These are phyloP conservation scores for Drosophila kohkoa DNA, from an alignment of 1,140 invertebrate genomes.

Conservation along the genomic window DNA sequence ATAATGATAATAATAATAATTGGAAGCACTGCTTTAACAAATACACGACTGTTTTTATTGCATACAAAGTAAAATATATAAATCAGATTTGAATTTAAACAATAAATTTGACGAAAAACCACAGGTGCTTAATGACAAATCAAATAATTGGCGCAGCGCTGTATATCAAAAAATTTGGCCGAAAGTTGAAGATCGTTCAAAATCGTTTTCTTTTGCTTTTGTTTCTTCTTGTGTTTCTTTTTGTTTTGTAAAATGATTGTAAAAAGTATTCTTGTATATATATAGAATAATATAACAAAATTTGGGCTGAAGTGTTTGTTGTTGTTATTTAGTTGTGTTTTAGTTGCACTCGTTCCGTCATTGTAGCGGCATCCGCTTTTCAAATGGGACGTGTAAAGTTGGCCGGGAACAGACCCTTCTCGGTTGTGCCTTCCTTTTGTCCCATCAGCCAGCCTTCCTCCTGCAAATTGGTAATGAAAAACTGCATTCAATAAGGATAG, in stretches of 20 bases:
- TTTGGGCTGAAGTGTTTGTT: conserved; percentile 52
- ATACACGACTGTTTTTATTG: conserved; percentile 53
- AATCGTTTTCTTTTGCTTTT: conserved; percentile 12
- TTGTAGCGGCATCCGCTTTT: conserved; percentile 65
- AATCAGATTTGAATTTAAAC: conserved; percentile 45
- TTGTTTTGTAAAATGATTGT: conserved; percentile 48
- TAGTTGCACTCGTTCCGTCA: conserved; percentile 36
- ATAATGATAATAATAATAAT: conserved; percentile 48
- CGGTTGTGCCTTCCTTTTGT: conserved; percentile 93
- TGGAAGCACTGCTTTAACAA: conserved; percentile 75
- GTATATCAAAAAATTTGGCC: conserved; percentile 61
- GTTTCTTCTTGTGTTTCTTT: conserved; percentile 4
- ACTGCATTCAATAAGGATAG: conserved; percentile 82
- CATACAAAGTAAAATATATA: conserved; percentile 40
- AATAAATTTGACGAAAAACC: conserved; percentile 60
- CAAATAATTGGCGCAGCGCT: conserved; percentile 63
- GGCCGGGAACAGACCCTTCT: conserved; percentile 98
- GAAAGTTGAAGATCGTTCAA: conserved; percentile 43
- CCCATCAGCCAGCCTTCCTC: conserved; percentile 99
- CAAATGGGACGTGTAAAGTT: conserved; percentile 98
- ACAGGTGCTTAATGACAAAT: conserved; percentile 31
- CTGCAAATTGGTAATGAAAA: conserved; percentile 87
- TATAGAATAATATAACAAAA: conserved; percentile 60
- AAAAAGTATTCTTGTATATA: conserved; percentile 44
- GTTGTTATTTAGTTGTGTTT: conserved; percentile 30